A percentile compares a stretch with the other conserved stretches of the same genome.
Evolutionary conservation across 2,888 invertebrate species (phyloP).

Genomic region (Molanna angustata): DNA sequence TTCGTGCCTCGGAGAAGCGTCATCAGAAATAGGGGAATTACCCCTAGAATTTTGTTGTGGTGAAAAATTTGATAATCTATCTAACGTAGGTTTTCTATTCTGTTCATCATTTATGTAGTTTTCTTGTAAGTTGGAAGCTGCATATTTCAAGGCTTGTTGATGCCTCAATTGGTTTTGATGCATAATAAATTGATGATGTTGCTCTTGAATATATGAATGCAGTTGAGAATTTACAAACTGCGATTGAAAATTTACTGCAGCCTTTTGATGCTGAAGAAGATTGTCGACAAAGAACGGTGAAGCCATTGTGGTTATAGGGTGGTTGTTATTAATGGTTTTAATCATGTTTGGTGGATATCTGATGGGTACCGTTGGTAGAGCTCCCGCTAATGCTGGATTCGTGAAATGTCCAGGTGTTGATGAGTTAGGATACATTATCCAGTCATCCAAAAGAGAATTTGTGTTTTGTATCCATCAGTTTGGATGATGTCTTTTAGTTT

Average conservation of each 20-base stretch:
- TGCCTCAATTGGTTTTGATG: slow-evolving; percentile 30
- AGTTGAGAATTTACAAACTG: slow-evolving; percentile 56
- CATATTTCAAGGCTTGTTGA: slow-evolving; percentile 28
- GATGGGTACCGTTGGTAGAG: slow-evolving; percentile 18
- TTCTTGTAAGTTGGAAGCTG: slow-evolving; percentile 37
- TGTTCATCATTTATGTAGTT: slow-evolving; percentile 17
- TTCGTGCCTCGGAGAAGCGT: slow-evolving; percentile 27
- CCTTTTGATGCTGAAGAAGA: slow-evolving; percentile 58
- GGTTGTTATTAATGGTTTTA: slow-evolving; percentile 40
- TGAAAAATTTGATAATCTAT: slow-evolving; percentile 18
- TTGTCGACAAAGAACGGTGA: slow-evolving; percentile 63
- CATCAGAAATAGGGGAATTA: slow-evolving; percentile 24
- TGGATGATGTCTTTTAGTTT: too few species aligned
- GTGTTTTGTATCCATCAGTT: background rate
- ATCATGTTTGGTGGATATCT: slow-evolving; percentile 30
- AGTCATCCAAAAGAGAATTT: slow-evolving; percentile 6
- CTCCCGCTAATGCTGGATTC: slow-evolving; percentile 17
- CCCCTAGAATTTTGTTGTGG: slow-evolving; percentile 22
- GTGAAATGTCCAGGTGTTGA: slow-evolving; percentile 23
- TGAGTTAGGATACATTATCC: slow-evolving; percentile 32
- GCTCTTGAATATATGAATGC: slow-evolving; percentile 40
- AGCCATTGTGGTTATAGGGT: slow-evolving; percentile 46
- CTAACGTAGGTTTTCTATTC: slow-evolving; percentile 37
- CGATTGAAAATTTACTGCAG: slow-evolving; percentile 48
- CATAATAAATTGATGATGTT: slow-evolving; percentile 31